Evolutionary conservation across 2,113 vertebrate genomes (phyloP).

Genomic region (Erpornis zantholeuca): DNA sequence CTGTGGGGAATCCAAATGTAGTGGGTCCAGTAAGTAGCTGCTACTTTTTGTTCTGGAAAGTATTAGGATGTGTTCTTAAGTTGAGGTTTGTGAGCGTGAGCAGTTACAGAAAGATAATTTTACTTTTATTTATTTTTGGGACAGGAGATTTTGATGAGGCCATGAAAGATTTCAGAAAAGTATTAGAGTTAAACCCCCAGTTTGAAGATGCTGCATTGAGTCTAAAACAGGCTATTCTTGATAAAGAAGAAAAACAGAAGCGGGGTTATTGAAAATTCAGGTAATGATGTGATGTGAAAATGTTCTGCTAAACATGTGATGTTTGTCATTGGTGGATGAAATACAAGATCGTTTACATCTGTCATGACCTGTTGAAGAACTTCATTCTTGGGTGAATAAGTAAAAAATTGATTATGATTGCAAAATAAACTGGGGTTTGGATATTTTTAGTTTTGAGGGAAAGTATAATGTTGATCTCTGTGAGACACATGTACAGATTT

Average conservation of each 20-base stretch:
- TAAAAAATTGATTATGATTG: not conserved
- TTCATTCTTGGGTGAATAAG: not conserved
- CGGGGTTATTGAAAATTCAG: conserved; percentile 70
- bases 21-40: not conserved
- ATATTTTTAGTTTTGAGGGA: not conserved
- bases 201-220: conserved; percentile 91
- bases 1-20: not conserved
- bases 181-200: conserved; percentile 82
- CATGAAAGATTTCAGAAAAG: conserved; percentile 86
- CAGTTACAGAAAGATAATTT: not conserved
- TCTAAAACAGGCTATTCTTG: conserved; percentile 85
- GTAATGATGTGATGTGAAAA: not conserved
- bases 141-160: conserved; percentile 91
- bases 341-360: not conserved
- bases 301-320: not conserved
- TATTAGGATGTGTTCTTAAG: not conserved
- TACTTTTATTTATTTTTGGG: not conserved
- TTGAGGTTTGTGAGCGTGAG: not conserved
- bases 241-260: conserved; percentile 83
- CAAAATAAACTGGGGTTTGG: not conserved
- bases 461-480: not conserved
- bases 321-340: not conserved
- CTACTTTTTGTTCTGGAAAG: not conserved
- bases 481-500: not conserved
- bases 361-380: not conserved